phyloP scores from a whole-genome alignment of 2,113 vertebrate genomes.

The Oncorhynchus clarkii region DNA sequence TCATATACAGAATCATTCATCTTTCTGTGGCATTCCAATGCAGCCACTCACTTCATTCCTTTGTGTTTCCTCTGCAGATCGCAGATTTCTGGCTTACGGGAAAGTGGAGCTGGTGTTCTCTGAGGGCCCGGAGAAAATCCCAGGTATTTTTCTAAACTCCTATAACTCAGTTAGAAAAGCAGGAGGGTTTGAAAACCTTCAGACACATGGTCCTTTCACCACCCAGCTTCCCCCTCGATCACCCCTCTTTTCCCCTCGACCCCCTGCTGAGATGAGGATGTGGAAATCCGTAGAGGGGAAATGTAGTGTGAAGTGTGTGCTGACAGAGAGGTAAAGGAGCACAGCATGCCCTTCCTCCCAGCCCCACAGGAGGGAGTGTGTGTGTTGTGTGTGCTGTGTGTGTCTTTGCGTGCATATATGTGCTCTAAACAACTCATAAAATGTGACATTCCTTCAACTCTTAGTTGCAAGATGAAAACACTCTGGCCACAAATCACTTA shows the following conservation, averaged over 20 bases:
- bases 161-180: not conserved
- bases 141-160: constrained; percentile 70
- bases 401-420: not conserved
- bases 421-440: not conserved
- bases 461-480: not conserved
- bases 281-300: constrained; percentile 62
- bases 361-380: constrained; percentile 30
- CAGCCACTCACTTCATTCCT: constrained; percentile 24
- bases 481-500: not conserved
- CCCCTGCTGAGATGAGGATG: constrained; percentile 44
- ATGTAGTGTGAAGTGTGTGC: constrained; percentile 67
- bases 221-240: constrained; percentile 1
- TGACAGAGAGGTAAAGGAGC: constrained; percentile 65
- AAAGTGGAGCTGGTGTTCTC: constrained; percentile 94
- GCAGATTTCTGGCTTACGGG: constrained; percentile 86
- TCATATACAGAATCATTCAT: constrained; percentile 25
- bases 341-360: constrained; percentile 48
- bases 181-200: constrained; percentile 17
- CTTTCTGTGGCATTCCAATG: constrained; percentile 1
- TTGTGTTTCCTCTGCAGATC: constrained; percentile 77
- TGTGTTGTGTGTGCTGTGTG: constrained; percentile 14
- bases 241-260: constrained; percentile 3
- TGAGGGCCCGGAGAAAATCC: constrained; percentile 84
- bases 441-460: not conserved
- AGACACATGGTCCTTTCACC: constrained; percentile 17